Percentiles rank a stretch among this genome's conserved stretches.
phyloP scores from a whole-genome alignment of 2,888 invertebrate species.

The Bhutanitis thaidina region DNA sequence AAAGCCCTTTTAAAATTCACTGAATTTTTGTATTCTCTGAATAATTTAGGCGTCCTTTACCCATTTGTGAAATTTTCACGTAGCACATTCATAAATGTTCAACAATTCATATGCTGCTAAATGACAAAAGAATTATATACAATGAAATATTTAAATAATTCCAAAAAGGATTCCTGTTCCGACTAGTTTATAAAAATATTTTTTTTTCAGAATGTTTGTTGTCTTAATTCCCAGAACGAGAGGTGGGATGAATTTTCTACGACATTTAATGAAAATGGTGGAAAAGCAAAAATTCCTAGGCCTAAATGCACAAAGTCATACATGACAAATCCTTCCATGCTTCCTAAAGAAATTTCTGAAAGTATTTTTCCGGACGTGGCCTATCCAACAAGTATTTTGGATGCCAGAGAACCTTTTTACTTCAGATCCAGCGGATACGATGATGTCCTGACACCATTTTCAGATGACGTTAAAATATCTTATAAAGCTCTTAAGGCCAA shows the following conservation, averaged over 20 bases:
- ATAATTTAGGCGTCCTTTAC: too few species aligned
- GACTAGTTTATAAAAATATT: too few species aligned
- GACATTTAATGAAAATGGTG: background rate
- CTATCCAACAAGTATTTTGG: slow-evolving; percentile 38
- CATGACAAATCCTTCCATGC: slow-evolving; percentile 6
- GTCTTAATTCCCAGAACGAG: background rate
- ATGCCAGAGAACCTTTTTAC: slow-evolving; percentile 48
- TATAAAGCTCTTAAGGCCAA: slow-evolving; percentile 29
- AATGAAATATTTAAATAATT: too few species aligned
- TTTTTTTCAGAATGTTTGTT: slow-evolving; percentile 4
- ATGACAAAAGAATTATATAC: too few species aligned
- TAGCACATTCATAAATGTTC: too few species aligned
- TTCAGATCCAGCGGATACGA: slow-evolving; percentile 32
- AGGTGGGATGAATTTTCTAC: background rate
- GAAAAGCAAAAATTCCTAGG: background rate
- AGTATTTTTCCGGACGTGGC: slow-evolving; percentile 29
- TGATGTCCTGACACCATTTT: slow-evolving; percentile 40
- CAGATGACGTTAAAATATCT: slow-evolving; percentile 42
- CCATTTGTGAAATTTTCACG: too few species aligned
- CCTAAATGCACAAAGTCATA: slow-evolving; percentile 6
- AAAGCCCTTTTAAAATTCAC: too few species aligned
- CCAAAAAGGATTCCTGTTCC: too few species aligned
- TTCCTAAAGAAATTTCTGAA: slow-evolving; percentile 2
- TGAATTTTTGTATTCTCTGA: too few species aligned
- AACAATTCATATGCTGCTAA: too few species aligned